Base-by-base conservation (phyloP, 2,888 invertebrate species). In the Amiota minor region DNA sequence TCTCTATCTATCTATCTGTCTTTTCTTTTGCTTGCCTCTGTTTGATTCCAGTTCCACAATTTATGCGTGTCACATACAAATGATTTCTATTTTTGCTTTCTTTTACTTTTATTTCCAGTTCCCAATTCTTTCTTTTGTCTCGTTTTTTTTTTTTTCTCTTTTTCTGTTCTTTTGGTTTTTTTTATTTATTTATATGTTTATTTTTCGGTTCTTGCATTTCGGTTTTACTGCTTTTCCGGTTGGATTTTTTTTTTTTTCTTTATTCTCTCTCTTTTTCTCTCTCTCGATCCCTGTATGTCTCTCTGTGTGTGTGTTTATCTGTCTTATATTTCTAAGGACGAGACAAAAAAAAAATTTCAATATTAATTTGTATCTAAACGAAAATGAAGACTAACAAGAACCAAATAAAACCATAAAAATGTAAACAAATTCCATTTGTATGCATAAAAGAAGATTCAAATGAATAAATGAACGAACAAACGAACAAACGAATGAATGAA, bases 1-100 rank as follows among this genome's bases (percentile, higher is more conserved):
- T 18, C 16, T 68, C 50, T 68, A n/a, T 16, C 20, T 14, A 6
- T 68, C 53, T 49, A 8, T 68, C 35, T 53, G 49, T 35, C 53
- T 1, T 6, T 62, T 16, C 23, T 4, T 62, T 35, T 62, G 61
- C 16, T 10, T 61, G 61, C 61, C 20, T 56, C 16, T 35, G 9
- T 45, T 35, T 62, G 62, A 18, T 20, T 9, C 23, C 8, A 53
- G 9, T 53, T 35, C 35, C 35, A 35, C 23, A 68, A 68, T 68
- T 68, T 68, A 68, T 68, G 67, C 67, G 14, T 50, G 53, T 68
- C 67, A 68, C 67, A 68, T 68, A 68, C 67, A 53, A 20, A n/a
- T 20, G 23, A 47, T 68, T 68, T 68, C 23, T 20, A 68, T 68
- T 68, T 68, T 20, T 35, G 35, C 23, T 59, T 59, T 12, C 23